These are phyloP conservation scores for Hyla sarda DNA, from an alignment of 2,113 vertebrate genomes.

Conservation along the genomic window DNA sequence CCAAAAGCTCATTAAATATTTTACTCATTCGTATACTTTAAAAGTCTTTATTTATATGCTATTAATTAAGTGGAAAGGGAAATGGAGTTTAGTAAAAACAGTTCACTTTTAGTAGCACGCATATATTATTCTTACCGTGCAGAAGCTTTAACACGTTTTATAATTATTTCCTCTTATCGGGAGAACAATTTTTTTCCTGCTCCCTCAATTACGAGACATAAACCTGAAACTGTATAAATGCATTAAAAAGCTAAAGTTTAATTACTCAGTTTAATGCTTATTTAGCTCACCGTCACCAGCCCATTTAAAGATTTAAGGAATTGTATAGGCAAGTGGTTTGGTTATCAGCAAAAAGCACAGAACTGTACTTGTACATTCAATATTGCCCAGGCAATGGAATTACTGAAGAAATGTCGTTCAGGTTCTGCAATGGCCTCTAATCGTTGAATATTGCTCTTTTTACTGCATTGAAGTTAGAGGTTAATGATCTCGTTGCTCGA, in stretches of 20 bases:
- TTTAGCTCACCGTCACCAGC: not conserved
- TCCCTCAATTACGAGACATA: slow-evolving; percentile 9
- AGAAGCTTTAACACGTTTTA: slow-evolving; percentile 10
- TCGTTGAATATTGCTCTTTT: not conserved
- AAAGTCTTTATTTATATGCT: slow-evolving; percentile 50
- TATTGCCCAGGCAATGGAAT: not conserved
- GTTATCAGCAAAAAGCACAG: not conserved
- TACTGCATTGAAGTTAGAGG: not conserved
- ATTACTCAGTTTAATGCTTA: slow-evolving; percentile 9
- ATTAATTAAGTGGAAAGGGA: slow-evolving; percentile 51
- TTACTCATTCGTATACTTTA: slow-evolving; percentile 31
- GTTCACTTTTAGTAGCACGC: slow-evolving; percentile 5
- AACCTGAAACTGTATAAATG: slow-evolving; percentile 19
- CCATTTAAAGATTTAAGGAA: not conserved
- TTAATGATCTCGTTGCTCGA: too few relatives aligned
- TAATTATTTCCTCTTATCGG: slow-evolving; percentile 23
- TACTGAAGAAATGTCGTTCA: not conserved
- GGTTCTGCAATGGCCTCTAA: not conserved
- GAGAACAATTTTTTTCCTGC: slow-evolving; percentile 1
- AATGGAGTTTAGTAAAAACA: slow-evolving; percentile 20
- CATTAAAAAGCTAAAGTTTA: slow-evolving; percentile 8
- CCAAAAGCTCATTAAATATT: slow-evolving; percentile 52
- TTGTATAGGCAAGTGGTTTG: not conserved
- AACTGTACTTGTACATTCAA: not conserved
- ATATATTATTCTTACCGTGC: slow-evolving; percentile 18